Evolutionary conservation across 2,888 invertebrate species (phyloP).

Genomic region (Leptinotarsa tumamoca): DNA sequence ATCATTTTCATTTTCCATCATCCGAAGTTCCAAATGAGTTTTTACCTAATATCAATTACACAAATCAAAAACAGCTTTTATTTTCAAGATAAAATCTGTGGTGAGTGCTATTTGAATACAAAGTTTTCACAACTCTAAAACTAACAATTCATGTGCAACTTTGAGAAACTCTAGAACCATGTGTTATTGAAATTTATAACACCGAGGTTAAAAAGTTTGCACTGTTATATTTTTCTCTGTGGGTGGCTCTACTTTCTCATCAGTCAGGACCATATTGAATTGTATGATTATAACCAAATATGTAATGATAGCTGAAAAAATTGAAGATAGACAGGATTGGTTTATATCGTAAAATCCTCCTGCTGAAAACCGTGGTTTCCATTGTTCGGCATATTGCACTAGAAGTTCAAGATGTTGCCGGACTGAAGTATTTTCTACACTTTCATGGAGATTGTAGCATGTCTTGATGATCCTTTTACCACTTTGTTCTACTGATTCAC

Average conservation of each 20-base stretch:
- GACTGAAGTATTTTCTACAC: conserved; percentile 21
- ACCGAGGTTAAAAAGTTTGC: not conserved
- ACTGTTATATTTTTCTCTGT: not conserved
- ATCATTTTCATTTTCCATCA: too few species aligned
- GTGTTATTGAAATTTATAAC: too few species aligned
- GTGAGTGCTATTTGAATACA: too few species aligned
- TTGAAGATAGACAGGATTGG: conserved; percentile 31
- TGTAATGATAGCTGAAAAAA: conserved; percentile 35
- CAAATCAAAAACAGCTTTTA: too few species aligned
- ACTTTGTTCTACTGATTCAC: conserved; percentile 37
- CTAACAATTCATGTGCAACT: not conserved
- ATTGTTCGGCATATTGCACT: conserved; percentile 35
- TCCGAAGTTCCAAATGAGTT: too few species aligned
- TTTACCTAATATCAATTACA: too few species aligned
- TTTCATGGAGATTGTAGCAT: conserved; percentile 32
- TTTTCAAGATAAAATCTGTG: too few species aligned
- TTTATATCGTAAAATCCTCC: conserved; percentile 43
- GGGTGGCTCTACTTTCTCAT: not conserved
- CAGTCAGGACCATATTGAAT: conserved; percentile 35
- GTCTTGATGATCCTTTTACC: conserved; percentile 35
- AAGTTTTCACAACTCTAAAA: too few species aligned
- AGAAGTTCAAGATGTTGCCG: conserved; percentile 33
- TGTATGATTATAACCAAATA: conserved; percentile 40
- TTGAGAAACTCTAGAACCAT: not conserved
- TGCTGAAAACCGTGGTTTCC: conserved; percentile 41